These are phyloP conservation scores for Vulpes vulpes DNA, from an alignment of 2,113 vertebrate species.

Conservation along the genomic window DNA sequence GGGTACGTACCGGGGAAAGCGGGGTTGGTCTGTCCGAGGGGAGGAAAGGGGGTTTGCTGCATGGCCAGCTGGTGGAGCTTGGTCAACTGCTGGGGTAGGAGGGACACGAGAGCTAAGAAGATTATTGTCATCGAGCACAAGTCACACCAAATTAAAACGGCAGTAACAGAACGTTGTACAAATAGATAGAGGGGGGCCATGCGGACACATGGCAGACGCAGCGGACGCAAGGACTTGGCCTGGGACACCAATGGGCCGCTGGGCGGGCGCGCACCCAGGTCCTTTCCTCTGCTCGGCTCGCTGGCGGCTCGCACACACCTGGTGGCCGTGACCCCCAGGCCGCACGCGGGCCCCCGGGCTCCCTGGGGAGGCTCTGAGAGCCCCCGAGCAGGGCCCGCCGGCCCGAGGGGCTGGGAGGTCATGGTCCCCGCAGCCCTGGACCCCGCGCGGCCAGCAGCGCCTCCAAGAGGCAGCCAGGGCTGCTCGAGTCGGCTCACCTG, in stretches of 20 bases:
- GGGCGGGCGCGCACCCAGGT: neutral
- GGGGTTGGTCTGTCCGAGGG: constrained; percentile 99
- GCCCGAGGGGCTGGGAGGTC: neutral
- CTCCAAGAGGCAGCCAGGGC: rapidly evolving
- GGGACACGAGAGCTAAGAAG: constrained; percentile 99
- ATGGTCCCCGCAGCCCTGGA: too few species aligned
- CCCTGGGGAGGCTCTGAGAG: neutral
- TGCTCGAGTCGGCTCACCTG: too few species aligned
- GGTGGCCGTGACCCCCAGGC: neutral
- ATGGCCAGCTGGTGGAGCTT: constrained; percentile 99
- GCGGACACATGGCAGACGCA: constrained; percentile 90
- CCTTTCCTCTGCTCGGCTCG: neutral
- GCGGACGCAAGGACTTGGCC: constrained; percentile 93
- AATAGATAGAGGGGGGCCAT: constrained; percentile 85
- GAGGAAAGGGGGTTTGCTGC: constrained; percentile 99
- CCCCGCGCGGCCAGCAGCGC: neutral
- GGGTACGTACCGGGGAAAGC: constrained; percentile 99
- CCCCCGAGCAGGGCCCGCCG: neutral
- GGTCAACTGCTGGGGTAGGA: constrained; percentile 99
- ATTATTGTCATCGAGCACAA: constrained; percentile 95
- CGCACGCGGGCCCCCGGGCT: rapidly evolving
- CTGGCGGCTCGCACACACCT: neutral
- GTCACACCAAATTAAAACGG: constrained; percentile 91
- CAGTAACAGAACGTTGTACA: constrained; percentile 86
- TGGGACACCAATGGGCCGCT: constrained; percentile 75